Evolutionary conservation across 2,113 vertebrate species (phyloP), one percentile per base, ranked within the genome.

Genomic region (Hippocampus barbouri): DNA sequence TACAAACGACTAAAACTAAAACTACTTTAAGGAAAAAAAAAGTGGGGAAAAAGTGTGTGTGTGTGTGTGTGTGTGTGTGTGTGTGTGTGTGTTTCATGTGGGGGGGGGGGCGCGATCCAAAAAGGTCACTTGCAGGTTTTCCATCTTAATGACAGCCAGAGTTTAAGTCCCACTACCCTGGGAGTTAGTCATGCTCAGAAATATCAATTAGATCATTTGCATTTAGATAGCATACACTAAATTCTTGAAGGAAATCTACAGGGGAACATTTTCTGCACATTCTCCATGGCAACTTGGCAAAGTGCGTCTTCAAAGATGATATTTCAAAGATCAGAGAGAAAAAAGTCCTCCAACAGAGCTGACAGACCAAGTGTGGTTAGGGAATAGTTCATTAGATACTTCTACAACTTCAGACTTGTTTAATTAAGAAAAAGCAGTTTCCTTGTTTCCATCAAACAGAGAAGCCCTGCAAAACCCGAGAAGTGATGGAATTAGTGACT

Each of bases 161-260:
- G 57, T 79, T 77, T 38, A 64, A 77, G 73, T 64, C 54, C 49
- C n/a, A 23, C 73, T 41, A 57, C 68, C 75, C 43, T 57, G 68
- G 66, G 73, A 76, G 47, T 83, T 79, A 74, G 77, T 73, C 80
- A 77, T 83, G 76, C 70, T 57, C 70, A 76, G 76, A 88, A 87
- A 84, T 86, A 83, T 82, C 85, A 89, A 83, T 89, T 83, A 83
- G 79, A 71, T 86, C 76, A 87, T 87, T 89, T 85, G 80, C 82
- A 89, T 89, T 86, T 87, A 86, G 82, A 89, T 78, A 70, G 80
- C 71, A 73, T 66, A 75, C 27, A 79, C n/a, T 21, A n/a, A 72
- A 73, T 70, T 78, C 27, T 45, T 75, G 45, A 72, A 83, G 78
- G 60, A 70, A 81, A 49, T 69, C 8, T 18, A 75, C 6, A 56